Evolutionary conservation across 2,888 invertebrate species (phyloP).

Genomic region (Coleophora deauratella): DNA sequence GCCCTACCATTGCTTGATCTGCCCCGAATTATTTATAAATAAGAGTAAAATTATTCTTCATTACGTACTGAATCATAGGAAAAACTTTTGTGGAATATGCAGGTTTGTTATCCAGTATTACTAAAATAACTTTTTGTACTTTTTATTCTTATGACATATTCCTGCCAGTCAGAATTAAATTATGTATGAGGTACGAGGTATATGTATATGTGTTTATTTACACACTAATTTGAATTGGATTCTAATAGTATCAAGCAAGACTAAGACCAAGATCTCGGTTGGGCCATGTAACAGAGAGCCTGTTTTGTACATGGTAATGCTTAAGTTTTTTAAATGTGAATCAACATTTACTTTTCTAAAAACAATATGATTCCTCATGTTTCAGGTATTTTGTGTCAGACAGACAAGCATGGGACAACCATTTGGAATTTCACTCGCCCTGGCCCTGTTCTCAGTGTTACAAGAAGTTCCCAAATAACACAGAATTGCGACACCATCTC

Average conservation of each 20-base stretch:
- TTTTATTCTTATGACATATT: too few relatives aligned
- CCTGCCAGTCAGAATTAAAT: too few relatives aligned
- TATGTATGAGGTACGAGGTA: too few relatives aligned
- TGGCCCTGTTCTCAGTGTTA: conserved; percentile 66
- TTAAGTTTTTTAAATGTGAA: too few relatives aligned
- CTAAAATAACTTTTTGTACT: too few relatives aligned
- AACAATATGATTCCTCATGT: conserved; percentile 8
- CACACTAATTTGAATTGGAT: too few relatives aligned
- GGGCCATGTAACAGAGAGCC: too few relatives aligned
- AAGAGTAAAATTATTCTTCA: conserved; percentile 59
- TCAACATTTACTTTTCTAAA: not conserved
- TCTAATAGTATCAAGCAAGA: too few relatives aligned
- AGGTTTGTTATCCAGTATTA: conserved; percentile 33
- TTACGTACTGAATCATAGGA: conserved; percentile 67
- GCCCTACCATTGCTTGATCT: conserved; percentile 62
- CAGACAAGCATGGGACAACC: conserved; percentile 47
- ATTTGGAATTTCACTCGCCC: conserved; percentile 54
- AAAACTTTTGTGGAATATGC: conserved; percentile 68
- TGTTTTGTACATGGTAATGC: too few relatives aligned
- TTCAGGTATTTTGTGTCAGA: conserved; percentile 62
- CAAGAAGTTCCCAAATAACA: conserved; percentile 44
- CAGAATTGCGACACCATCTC: conserved; percentile 42
- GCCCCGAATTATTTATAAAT: conserved; percentile 65
- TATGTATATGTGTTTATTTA: too few relatives aligned
- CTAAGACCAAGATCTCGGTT: too few relatives aligned